Evolutionary conservation across 2,888 invertebrate genomes (phyloP), one percentile per base, ranked within the genome.

Genomic region (Drosophila phalerata): DNA sequence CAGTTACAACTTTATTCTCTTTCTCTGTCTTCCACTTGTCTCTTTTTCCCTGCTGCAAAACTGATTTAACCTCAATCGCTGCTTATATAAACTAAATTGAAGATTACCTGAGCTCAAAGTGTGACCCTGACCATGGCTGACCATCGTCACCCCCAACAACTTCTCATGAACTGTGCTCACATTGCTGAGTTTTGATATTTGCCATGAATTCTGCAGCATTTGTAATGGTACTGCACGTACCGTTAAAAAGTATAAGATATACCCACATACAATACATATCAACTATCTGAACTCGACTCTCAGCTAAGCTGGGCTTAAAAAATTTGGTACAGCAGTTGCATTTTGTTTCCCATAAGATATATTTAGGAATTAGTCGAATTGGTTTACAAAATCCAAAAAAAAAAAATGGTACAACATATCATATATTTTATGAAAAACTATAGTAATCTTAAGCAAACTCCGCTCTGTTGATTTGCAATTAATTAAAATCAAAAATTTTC

Each of bases 71-170:
- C 52, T 52, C 28, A 52, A 3, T 28, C 13, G 3, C 11, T 13
- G 51, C 25, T 37, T 22, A 25, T 51, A 25, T 37, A 10, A 38
- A 52, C 38, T 38, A 15, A 9, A 38, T 38, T 28, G 28, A 38
- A 52, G 22, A 15, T 28, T 25, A 17, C 38, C 25, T 38, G 22
- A 15, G 40, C 53, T 47, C 47, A 47, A 13, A 19, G 13, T 8
- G 6, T 32, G 17, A 55, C 43, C 55, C 19, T 55, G 43, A 55
- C 55, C 43, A 55, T 55, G 42, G 19, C 42, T 55, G 55, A 32
- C 55, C 43, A 32, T 43, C 32, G 19, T 30, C 43, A 55, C 15
- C 42, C 30, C 6, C 40, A 40, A 40, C 38, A 52, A 38, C 51
- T 51, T n/a, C n/a, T n/a, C 32, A 9, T 22, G 13, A 49, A 51